Evolutionary conservation across 2,113 vertebrate species (phyloP), one percentile per base, ranked within the genome.

Genomic region (Tenrec ecaudatus): DNA sequence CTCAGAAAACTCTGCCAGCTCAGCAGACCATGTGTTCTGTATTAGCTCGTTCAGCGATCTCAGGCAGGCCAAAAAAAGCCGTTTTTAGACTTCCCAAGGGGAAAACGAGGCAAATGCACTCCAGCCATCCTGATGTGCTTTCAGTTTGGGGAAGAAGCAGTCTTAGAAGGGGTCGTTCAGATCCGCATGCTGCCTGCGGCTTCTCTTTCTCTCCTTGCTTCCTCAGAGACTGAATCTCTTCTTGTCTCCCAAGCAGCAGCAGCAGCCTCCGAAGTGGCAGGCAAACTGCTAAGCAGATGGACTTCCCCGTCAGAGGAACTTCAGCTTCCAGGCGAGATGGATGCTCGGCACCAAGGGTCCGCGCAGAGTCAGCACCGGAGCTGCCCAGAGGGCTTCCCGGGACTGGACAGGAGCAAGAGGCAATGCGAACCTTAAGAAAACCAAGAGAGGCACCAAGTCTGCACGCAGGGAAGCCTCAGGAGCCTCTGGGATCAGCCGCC

Each of bases 21-120:
- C 96, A 98, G 97, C 96, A 97, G 97, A 98, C 97, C 98, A 96
- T 87, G 94, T 89, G 93, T 95, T 97, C 95, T 33, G 0, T 96
- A 97, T 97, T 94, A 97, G 97, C 96, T 97, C 97, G 97, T 96
- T 98, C 97, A 97, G 89, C 94, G 80, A 89, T 97, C 93, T 82
- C 36, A 0, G 86, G 88, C 92, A 94, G 88, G 94, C 87, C 93
- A 95, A 94, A 96, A 69, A 96, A 97, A 94, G 94, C 95, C 90
- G 97, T 88, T 96, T 97, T 98, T 88, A 97, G 96, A 86, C 93
- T 96, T 95, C 97, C 94, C 88, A 5, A 33, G 94, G 95, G 95
- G 95, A 1, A 64, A 62, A 92, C 81, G 43, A 93, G 96, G 57
- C 91, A 92, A 96, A 83, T 0, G 27, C 9, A 75, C 82, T 91